A percentile compares a stretch with the other conserved stretches of the same genome.
phyloP scores from a whole-genome alignment of 2,797 vertebrate species.

The Spinibarbus caldwelli region DNA sequence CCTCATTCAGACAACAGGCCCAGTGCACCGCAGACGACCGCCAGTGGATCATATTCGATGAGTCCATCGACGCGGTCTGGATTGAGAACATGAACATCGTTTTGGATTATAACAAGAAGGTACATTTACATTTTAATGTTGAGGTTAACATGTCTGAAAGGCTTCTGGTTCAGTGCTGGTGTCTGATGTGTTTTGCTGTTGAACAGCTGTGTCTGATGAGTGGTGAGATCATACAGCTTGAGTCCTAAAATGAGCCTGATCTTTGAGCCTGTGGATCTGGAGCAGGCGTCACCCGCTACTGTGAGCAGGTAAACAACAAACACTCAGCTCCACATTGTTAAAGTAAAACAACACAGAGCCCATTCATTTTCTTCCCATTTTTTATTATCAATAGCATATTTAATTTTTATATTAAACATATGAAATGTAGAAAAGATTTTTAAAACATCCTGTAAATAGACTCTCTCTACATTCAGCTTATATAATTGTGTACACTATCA shows the following conservation, averaged over 20 bases:
- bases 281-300: slow-evolving; percentile 93
- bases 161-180: not conserved
- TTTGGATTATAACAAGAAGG: slow-evolving; percentile 97
- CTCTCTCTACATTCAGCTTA: too few species aligned
- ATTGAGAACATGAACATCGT: slow-evolving; percentile 98
- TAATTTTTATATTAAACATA: not conserved
- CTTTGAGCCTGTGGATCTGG: slow-evolving; percentile 91
- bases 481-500: too few species aligned
- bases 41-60: slow-evolving; percentile 96
- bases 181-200: slow-evolving; percentile 50
- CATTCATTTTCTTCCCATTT: not conserved
- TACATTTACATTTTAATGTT: slow-evolving; percentile 55
- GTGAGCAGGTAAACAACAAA: slow-evolving; percentile 86
- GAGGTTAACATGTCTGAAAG: not conserved
- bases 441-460: too few species aligned
- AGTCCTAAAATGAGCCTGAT: slow-evolving; percentile 93
- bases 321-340: not conserved
- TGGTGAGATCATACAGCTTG: slow-evolving; percentile 98
- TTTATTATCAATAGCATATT: not conserved
- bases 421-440: not conserved
- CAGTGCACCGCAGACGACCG: slow-evolving; percentile 80
- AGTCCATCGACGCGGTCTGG: slow-evolving; percentile 95
- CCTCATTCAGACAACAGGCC: slow-evolving; percentile 86
- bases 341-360: not conserved
- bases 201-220: slow-evolving; percentile 93